Evolutionary conservation across 2,888 invertebrate species (phyloP), one percentile per base, ranked within the genome.

Genomic region (Nomada goodeniana): DNA sequence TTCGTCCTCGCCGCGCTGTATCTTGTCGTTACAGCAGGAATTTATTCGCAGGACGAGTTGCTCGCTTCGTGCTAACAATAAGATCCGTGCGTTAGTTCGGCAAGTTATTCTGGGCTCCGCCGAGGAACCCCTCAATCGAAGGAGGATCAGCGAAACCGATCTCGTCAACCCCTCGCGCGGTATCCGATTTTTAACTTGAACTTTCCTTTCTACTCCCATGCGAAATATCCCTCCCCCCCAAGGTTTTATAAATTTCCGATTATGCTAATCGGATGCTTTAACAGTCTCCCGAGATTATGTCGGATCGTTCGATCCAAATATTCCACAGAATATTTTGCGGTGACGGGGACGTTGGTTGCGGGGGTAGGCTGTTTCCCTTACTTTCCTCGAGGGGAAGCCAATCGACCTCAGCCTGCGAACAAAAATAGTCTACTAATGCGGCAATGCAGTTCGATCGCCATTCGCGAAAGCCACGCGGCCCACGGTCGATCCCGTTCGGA

Each of bases 191-290:
- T 60, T 23, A 9, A 44, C 50, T 50, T 36, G 50, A 61, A 65
- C 44, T 36, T 64, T 55, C 23, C 59, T n/a, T 44, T 63, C 73
- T 26, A 61, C 23, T 47, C 53, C 71, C 68, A 23, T 65, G 50
- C 71, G 53, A 52, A 44, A 42, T 15, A 20, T 55, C 20, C 52
- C 15, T 18, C 7, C 20, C 18, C 18, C 1, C 2, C 47, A 4
- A 67, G 60, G 67, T 78, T 82, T 82, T 78, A 76, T 65, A 76
- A 80, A 83, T 83, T 83, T 71, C 55, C 61, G 75, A 82, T 84
- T 82, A 78, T 82, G 73, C 78, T 65, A 73, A 83, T 79, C 61
- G 82, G 82, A 82, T 57, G 68, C 50, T 76, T 75, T 74, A 81
- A 83, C 73, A 50, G 68, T 60, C 76, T 63, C 75, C 15, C 5